Evolutionary conservation across 2,113 vertebrate species (phyloP).

Genomic region (Formicarius rufipectus): DNA sequence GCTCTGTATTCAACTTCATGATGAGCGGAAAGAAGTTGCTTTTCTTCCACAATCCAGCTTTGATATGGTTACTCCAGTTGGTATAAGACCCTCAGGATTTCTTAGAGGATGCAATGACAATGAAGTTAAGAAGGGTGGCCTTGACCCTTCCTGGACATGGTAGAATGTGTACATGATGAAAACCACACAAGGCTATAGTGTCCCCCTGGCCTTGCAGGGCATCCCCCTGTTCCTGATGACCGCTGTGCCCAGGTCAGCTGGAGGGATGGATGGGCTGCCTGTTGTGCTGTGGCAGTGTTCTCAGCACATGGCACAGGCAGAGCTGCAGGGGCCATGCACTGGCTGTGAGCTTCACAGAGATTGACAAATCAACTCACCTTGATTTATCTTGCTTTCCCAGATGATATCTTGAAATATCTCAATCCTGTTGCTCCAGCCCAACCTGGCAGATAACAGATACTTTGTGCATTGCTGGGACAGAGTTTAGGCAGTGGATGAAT

Average conservation of each 20-base stretch:
- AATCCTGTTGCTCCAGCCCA: background rate
- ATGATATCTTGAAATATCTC: slow-evolving; percentile 2
- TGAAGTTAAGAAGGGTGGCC: background rate
- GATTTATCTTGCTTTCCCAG: background rate
- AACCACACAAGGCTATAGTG: background rate
- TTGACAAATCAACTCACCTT: background rate
- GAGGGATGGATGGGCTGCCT: background rate
- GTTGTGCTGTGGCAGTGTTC: background rate
- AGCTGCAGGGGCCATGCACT: background rate
- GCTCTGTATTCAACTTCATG: rapidly evolving
- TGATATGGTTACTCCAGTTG: background rate
- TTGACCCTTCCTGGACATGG: rapidly evolving
- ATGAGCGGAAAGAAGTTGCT: background rate
- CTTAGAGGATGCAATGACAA: background rate
- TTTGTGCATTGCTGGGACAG: background rate
- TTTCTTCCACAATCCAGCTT: background rate
- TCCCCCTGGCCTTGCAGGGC: background rate
- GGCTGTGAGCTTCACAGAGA: background rate
- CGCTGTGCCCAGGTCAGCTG: rapidly evolving
- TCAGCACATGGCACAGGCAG: rapidly evolving
- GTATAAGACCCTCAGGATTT: background rate
- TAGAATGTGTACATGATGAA: background rate
- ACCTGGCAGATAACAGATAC: background rate
- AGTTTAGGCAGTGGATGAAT: background rate
- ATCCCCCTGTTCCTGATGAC: background rate